A percentile compares a stretch with the other conserved stretches of the same genome.
Conservation (phyloP, 2,797 vertebrate species). For the Oreortyx pictus region DNA sequence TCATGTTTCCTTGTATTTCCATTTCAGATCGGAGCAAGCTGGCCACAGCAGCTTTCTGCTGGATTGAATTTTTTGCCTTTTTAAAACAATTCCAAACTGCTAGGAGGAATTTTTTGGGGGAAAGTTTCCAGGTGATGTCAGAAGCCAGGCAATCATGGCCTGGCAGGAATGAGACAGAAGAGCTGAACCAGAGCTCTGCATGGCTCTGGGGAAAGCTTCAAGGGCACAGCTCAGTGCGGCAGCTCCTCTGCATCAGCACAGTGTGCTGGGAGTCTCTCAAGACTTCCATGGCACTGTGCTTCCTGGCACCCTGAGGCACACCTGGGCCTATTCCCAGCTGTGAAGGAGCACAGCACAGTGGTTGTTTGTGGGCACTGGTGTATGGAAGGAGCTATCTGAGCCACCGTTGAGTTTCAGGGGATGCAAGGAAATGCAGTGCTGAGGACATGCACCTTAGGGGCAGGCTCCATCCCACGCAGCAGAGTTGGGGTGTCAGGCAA, state of each 20-base stretch:
- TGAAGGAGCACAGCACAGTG: neutral
- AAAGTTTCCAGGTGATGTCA: neutral
- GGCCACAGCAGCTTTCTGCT: neutral
- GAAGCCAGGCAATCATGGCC: neutral
- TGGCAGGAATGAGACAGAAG: neutral
- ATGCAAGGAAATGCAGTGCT: neutral
- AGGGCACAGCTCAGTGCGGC: neutral
- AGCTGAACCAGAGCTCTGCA: neutral
- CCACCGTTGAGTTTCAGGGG: neutral
- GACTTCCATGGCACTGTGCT: accelerated
- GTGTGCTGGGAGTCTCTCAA: neutral
- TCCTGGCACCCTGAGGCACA: accelerated
- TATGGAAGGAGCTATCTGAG: neutral
- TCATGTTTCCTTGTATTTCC: neutral
- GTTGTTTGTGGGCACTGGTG: neutral
- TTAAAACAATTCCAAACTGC: neutral
- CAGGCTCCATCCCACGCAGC: neutral
- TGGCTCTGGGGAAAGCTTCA: neutral
- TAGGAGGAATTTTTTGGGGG: neutral
- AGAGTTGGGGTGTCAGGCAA: neutral
- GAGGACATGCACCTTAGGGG: no score
- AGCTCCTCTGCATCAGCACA: neutral
- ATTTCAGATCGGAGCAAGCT: neutral
- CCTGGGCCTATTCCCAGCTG: neutral
- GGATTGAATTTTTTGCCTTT: neutral